A percentile compares a stretch with the other conserved stretches of the same genome.
phyloP scores from a whole-genome alignment of 2,113 vertebrate genomes.

The Rhea pennata region DNA sequence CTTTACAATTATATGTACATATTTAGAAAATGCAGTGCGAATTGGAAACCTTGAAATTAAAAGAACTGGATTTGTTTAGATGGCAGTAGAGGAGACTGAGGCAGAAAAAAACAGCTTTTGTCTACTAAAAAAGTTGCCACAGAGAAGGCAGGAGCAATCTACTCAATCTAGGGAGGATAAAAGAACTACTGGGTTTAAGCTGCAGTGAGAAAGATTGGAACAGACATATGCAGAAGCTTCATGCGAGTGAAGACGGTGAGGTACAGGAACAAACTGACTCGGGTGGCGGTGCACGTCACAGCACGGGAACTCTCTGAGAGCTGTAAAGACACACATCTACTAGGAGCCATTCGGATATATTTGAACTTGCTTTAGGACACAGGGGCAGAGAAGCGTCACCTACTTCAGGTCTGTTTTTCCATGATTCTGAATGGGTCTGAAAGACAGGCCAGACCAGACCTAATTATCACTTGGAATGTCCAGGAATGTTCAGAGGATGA shows the following conservation, averaged over 20 bases:
- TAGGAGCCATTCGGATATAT: background rate
- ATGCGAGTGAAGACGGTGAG: background rate
- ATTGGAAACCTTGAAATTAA: background rate
- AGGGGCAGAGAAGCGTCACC: background rate
- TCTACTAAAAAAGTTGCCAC: background rate
- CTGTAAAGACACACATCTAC: background rate
- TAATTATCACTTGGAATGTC: background rate
- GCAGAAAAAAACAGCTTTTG: background rate
- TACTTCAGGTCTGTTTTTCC: fast-evolving
- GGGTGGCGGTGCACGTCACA: background rate
- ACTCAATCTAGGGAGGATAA: background rate
- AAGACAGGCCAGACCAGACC: background rate
- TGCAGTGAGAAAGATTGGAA: background rate
- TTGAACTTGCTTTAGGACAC: background rate
- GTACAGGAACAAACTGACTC: background rate
- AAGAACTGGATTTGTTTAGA: background rate
- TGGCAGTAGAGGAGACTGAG: background rate
- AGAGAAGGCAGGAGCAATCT: background rate
- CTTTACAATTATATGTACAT: too few relatives aligned
- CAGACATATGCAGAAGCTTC: background rate
- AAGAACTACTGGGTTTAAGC: background rate
- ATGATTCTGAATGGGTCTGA: background rate
- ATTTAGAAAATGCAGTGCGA: background rate
- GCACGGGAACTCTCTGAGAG: background rate
- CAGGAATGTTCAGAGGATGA: background rate